Evolutionary conservation across 2,888 invertebrate species (phyloP).

Genomic region (Cyrtodaria siliqua): DNA sequence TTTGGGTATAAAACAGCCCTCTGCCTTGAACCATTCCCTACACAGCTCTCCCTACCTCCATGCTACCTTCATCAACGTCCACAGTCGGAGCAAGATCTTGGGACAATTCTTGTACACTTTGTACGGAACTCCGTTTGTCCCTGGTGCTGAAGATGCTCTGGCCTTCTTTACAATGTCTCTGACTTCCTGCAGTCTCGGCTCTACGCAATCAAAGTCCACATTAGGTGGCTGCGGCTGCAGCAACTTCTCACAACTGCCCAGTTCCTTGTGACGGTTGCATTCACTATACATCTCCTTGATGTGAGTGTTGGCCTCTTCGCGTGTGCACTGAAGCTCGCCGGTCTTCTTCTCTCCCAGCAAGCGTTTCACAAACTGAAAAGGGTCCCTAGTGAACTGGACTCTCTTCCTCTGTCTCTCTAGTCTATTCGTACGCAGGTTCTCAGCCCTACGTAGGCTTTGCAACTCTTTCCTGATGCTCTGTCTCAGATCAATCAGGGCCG

Average conservation of each 20-base stretch:
- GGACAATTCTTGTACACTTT: slow-evolving; percentile 30
- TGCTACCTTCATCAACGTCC: too few species aligned
- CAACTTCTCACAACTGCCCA: slow-evolving; percentile 22
- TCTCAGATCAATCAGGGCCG: too few species aligned
- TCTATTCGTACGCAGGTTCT: too few species aligned
- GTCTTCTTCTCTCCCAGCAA: slow-evolving; percentile 26
- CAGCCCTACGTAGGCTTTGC: slow-evolving; percentile 8
- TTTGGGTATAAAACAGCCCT: slow-evolving; percentile 42
- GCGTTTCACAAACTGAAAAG: slow-evolving; percentile 16
- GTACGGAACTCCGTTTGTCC: slow-evolving; percentile 35
- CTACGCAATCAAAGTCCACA: neutral
- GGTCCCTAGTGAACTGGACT: slow-evolving; percentile 19
- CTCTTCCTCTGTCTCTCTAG: slow-evolving; percentile 9
- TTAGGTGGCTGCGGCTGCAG: neutral
- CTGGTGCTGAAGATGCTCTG: slow-evolving; percentile 35
- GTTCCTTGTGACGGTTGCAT: slow-evolving; percentile 7
- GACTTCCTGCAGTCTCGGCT: slow-evolving; percentile 30
- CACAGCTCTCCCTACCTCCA: slow-evolving; percentile 30
- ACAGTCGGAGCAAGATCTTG: too few species aligned
- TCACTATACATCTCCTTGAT: neutral
- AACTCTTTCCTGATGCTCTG: too few species aligned
- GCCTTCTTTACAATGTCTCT: slow-evolving; percentile 21
- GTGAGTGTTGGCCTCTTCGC: slow-evolving; percentile 16
- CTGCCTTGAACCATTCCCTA: slow-evolving; percentile 24
- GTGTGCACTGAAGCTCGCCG: slow-evolving; percentile 22